Percentiles rank a stretch among this genome's conserved stretches.
Conservation (phyloP, 2,113 vertebrate species). For the Aythya baeri region DNA sequence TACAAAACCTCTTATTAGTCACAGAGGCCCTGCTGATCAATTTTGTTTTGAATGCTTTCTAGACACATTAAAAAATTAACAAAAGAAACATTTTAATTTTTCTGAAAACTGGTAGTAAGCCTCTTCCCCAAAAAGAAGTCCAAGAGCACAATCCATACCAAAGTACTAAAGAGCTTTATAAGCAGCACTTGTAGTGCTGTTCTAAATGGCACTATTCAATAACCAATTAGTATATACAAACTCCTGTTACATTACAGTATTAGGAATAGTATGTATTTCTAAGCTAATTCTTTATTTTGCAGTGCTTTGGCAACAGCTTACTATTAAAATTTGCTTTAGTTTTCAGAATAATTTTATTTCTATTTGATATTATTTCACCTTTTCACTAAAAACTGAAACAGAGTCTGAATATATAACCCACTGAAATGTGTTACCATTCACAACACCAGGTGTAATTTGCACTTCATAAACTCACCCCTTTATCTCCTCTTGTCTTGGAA, state of each 20-base stretch:
- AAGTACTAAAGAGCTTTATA: background rate
- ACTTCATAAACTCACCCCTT: slow-evolving; percentile 89
- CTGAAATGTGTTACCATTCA: background rate
- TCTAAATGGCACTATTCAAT: background rate
- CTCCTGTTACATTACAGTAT: background rate
- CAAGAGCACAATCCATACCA: background rate
- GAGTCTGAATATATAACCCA: background rate
- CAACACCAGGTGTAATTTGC: slow-evolving; percentile 7
- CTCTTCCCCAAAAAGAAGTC: background rate
- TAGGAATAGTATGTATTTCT: background rate
- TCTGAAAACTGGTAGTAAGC: background rate
- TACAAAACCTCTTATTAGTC: background rate
- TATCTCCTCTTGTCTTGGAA: slow-evolving; percentile 91
- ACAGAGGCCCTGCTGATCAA: background rate
- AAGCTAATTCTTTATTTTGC: background rate
- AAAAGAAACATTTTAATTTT: background rate
- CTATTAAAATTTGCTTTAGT: background rate
- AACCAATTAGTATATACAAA: background rate
- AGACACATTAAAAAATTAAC: background rate
- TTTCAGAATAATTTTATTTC: slow-evolving; percentile 15
- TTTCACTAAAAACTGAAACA: background rate
- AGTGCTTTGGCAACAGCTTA: background rate
- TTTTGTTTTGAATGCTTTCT: background rate
- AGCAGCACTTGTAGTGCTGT: background rate
- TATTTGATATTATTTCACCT: background rate